Conservation (phyloP, 2,797 vertebrate genomes). For the Chlorospingus semifuscus region DNA sequence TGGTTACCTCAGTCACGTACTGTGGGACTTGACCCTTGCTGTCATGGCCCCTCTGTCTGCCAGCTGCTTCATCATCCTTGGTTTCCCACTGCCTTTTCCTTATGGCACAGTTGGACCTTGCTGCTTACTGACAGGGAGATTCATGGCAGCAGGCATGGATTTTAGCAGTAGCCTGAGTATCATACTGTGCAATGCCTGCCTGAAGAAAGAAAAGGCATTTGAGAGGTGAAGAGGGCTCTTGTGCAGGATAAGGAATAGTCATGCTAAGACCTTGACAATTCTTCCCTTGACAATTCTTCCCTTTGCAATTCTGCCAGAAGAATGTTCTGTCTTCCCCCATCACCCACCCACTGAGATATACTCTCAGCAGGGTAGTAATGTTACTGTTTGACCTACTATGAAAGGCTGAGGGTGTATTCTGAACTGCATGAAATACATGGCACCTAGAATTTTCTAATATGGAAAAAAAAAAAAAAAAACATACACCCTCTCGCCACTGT, state of each 20-base stretch:
- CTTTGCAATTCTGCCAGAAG: not conserved
- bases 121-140: not conserved
- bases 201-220: not conserved
- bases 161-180: not conserved
- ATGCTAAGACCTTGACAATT: not conserved
- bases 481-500: not conserved
- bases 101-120: not conserved
- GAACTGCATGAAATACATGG: not conserved
- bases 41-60: not conserved
- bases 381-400: not conserved
- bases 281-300: not conserved
- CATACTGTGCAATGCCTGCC: not conserved
- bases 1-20: not conserved
- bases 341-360: not conserved
- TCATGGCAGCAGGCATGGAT: not conserved
- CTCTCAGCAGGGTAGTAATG: not conserved
- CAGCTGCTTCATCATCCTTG: not conserved
- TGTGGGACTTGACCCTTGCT: not conserved
- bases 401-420: not conserved
- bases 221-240: not conserved
- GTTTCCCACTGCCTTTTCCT: not conserved
- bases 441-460: not conserved
- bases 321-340: not conserved
- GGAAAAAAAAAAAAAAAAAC: not conserved
- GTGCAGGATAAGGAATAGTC: not conserved